Base-by-base conservation (phyloP, 2,113 vertebrate genomes). In the Macrotus californicus region DNA sequence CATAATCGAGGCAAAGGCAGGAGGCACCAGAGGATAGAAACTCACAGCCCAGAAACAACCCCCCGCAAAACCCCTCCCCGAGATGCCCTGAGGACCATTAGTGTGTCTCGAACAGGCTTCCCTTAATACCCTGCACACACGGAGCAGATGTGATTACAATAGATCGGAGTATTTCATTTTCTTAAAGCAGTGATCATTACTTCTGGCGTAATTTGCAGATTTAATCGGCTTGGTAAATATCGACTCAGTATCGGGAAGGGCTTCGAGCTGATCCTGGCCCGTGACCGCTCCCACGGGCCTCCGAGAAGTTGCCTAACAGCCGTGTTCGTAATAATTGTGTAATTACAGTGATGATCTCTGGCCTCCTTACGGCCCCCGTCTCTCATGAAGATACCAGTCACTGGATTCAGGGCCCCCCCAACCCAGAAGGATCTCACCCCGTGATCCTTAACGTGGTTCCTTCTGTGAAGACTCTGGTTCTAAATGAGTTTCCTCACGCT, bases 161-260 rank as follows among this genome's bases (percentile, higher is more conserved):
- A 93, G 94, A 89, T 43, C 7, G 82, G 75, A 76, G 77, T 67
- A 90, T 83, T 96, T 91, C 90, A 85, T 93, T 95, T 90, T 94
- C 90, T 94, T 92, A 87, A 96, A 90, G 90, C 91, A 73, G 46
- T 69, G 81, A 77, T 92, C 84, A 73, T 87, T 92, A 89, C 34
- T 19, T 83, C 83, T 73, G 22, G 39, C 93, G 12, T 92, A 86
- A 92, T 89, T 76, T 84, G n/a, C 46, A 94, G 92, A 87, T 96
- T 89, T 73, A 89, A 95, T 94, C 0, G 6, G 77, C 80, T 54
- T 90, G 84, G 84, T 92, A 67, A 93, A 72, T 73, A 92, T 64
- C 19, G 88, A 46, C 69, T 93, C 26, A 0, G 43, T n/a, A 3
- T 66, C 0, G 0, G 59, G 69, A 76, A 73, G 39, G 75, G 50